phyloP scores from a whole-genome alignment of 2,888 invertebrate genomes.

The Adineta ricciae region DNA sequence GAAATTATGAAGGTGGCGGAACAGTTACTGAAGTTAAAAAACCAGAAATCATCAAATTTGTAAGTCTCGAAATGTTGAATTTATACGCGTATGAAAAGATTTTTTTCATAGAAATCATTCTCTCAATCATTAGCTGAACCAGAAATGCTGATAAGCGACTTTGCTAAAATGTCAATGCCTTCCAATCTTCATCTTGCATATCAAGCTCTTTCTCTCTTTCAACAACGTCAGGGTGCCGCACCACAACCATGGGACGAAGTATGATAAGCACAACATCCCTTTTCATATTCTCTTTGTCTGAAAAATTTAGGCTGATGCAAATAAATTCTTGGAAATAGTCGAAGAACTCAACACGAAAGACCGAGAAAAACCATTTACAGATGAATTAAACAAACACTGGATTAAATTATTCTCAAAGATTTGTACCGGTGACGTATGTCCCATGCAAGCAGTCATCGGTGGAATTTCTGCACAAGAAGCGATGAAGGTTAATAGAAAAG shows the following conservation, averaged over 20 bases:
- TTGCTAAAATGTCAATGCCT: constrained; percentile 82
- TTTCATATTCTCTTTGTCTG: background rate
- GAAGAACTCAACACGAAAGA: constrained; percentile 44
- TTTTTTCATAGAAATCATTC: constrained; percentile 56
- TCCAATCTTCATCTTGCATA: constrained; percentile 77
- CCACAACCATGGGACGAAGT: constrained; percentile 67
- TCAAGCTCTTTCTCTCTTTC: constrained; percentile 66
- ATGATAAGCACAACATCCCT: background rate
- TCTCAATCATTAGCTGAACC: constrained; percentile 68
- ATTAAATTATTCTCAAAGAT: constrained; percentile 69
- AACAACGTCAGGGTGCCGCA: constrained; percentile 55
- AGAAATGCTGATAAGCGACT: constrained; percentile 76
- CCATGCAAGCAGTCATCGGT: constrained; percentile 84
- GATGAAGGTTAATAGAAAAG: constrained; percentile 80
- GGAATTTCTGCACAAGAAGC: constrained; percentile 93
- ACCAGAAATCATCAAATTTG: constrained; percentile 68
- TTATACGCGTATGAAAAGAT: no score
- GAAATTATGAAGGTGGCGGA: constrained; percentile 63
- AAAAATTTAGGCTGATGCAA: constrained; percentile 44
- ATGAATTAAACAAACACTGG: constrained; percentile 60
- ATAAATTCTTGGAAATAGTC: constrained; percentile 44
- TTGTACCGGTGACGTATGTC: constrained; percentile 57
- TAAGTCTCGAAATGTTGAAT: background rate
- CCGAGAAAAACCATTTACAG: constrained; percentile 42
- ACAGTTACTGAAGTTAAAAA: constrained; percentile 89